phyloP scores from a whole-genome alignment of 2,888 invertebrate species.

The Keiferia lycopersicella region DNA sequence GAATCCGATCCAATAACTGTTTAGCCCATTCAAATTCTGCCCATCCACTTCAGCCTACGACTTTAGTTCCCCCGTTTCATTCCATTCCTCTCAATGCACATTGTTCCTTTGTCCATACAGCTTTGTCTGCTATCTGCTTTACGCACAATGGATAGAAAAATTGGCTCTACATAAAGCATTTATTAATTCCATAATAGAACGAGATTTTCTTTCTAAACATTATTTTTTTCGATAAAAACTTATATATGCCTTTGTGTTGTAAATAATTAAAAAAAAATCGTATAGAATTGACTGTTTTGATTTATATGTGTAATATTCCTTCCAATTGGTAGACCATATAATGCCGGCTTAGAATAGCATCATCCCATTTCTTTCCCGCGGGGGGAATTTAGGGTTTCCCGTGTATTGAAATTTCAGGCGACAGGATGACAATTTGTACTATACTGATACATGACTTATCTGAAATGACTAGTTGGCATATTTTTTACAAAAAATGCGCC shows the following conservation, averaged over 20 bases:
- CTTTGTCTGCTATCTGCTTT: constrained; percentile 42
- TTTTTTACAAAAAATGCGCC: too few relatives aligned
- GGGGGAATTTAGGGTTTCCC: too few relatives aligned
- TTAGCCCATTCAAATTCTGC: not conserved
- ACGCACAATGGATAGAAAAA: constrained; percentile 68
- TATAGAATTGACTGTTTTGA: too few relatives aligned
- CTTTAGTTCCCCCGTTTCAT: constrained; percentile 30
- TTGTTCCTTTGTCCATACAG: constrained; percentile 45
- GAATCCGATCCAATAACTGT: not conserved
- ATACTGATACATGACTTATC: too few relatives aligned
- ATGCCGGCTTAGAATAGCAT: too few relatives aligned
- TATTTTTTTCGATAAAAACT: not conserved
- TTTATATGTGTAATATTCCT: too few relatives aligned
- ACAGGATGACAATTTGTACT: too few relatives aligned
- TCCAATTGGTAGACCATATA: too few relatives aligned
- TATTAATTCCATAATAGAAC: constrained; percentile 65
- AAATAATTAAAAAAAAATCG: too few relatives aligned
- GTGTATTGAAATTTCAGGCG: too few relatives aligned
- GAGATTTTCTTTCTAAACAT: constrained; percentile 41
- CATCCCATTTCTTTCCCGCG: too few relatives aligned
- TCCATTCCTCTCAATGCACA: constrained; percentile 37
- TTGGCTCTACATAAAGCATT: constrained; percentile 64
- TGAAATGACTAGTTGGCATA: too few relatives aligned
- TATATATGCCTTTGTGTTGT: not conserved
- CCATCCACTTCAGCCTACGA: not conserved